Conservation (phyloP, 2,113 vertebrate species). For the Meleagris gallopavo region DNA sequence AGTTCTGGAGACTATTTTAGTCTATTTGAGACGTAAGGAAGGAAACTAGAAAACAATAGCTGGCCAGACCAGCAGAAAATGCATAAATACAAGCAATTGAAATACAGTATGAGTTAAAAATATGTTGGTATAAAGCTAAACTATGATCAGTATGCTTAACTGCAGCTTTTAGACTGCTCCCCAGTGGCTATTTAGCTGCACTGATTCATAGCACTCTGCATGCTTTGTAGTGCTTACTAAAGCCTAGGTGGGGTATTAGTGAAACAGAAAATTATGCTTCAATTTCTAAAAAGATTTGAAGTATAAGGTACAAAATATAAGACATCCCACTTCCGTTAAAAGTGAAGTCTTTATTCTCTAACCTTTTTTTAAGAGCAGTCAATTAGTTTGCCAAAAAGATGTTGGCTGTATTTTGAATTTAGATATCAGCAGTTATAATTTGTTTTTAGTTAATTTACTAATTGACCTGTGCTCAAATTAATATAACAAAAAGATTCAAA, state of each 20-base stretch:
- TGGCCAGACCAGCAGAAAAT: constrained; percentile 19
- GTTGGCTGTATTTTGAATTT: neutral
- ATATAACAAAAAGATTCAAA: constrained; percentile 21
- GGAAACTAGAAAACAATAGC: constrained; percentile 49
- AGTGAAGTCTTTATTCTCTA: neutral
- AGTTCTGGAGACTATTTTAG: constrained; percentile 44
- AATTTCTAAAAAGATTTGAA: neutral
- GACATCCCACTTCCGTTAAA: neutral
- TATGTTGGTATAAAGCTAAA: neutral
- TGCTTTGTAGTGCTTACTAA: fast-evolving
- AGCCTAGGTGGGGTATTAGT: neutral
- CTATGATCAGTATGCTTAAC: neutral
- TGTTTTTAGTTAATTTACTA: constrained; percentile 12
- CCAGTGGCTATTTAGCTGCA: constrained; percentile 11
- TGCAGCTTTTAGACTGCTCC: constrained; percentile 25
- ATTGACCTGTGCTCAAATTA: neutral
- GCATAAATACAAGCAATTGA: neutral
- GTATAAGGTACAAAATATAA: neutral
- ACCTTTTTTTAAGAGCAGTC: neutral
- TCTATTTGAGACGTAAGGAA: neutral
- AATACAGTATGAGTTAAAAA: neutral
- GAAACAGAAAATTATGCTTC: neutral
- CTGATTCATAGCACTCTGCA: neutral
- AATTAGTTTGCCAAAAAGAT: neutral
- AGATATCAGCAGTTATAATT: neutral